Conservation (phyloP, 2,888 invertebrate species). For the Drosophila mulleri region DNA sequence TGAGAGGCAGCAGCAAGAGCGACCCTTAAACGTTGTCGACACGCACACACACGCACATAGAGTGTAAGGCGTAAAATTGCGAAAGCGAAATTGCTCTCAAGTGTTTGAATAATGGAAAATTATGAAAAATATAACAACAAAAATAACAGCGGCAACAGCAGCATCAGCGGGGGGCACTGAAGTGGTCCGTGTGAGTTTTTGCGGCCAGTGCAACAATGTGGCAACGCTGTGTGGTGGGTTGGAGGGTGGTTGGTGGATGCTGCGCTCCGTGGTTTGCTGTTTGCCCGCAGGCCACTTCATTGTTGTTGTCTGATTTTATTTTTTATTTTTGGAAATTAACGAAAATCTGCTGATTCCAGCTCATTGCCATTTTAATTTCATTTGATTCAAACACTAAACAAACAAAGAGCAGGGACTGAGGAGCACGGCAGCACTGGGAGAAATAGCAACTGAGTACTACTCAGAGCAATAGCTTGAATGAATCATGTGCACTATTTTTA, state of each 20-base stretch:
- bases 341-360: slow-evolving; percentile 85
- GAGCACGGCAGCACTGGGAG: not conserved
- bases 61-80: slow-evolving; percentile 51
- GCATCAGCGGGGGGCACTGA: slow-evolving; percentile 2
- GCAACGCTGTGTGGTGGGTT: slow-evolving; percentile 21
- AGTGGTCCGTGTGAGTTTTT: slow-evolving; percentile 51
- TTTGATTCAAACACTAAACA: slow-evolving; percentile 82
- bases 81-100: slow-evolving; percentile 61
- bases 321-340: slow-evolving; percentile 73
- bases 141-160: slow-evolving; percentile 6
- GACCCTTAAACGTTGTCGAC: slow-evolving; percentile 58
- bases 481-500: not conserved
- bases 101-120: slow-evolving; percentile 80
- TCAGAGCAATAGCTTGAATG: not conserved
- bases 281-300: slow-evolving; percentile 50
- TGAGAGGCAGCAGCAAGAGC: slow-evolving; percentile 26
- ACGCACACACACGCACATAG: slow-evolving; percentile 16
- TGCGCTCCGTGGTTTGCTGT: slow-evolving; percentile 4
- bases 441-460: not conserved
- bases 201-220: slow-evolving; percentile 55
- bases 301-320: slow-evolving; percentile 29
- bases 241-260: slow-evolving; percentile 19
- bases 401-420: slow-evolving; percentile 57
- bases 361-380: slow-evolving; percentile 85
- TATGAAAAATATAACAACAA: slow-evolving; percentile 78